These are phyloP conservation scores for Syngnathus scovelli DNA, from an alignment of 2,113 vertebrate species.

Conservation along the genomic window DNA sequence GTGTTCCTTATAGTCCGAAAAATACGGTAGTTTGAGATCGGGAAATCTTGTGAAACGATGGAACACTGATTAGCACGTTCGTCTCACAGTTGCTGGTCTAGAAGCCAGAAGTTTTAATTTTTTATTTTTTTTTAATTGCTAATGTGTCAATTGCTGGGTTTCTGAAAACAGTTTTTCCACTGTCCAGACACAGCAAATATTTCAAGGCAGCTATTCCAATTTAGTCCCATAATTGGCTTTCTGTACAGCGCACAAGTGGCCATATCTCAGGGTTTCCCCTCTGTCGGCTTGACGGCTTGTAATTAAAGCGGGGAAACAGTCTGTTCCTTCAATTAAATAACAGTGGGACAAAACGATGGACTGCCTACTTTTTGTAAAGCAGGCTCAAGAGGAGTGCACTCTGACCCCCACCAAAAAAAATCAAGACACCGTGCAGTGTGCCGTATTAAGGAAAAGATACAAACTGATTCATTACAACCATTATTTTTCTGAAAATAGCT, in stretches of 20 bases:
- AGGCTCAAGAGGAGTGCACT: constrained; percentile 73
- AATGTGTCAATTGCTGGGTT: constrained; percentile 7
- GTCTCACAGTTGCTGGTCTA: too few relatives aligned
- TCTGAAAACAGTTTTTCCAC: constrained; percentile 23
- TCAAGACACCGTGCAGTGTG: constrained; percentile 59
- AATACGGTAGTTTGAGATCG: too few relatives aligned
- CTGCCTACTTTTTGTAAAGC: constrained; percentile 81
- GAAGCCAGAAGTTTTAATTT: too few relatives aligned
- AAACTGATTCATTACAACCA: constrained; percentile 64
- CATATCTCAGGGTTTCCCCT: constrained; percentile 44
- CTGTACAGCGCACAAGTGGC: constrained; percentile 34
- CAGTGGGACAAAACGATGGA: constrained; percentile 84
- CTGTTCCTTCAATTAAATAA: constrained; percentile 83
- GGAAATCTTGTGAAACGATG: too few relatives aligned
- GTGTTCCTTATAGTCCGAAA: too few relatives aligned
- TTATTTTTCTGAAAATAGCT: not conserved
- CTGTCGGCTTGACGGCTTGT: constrained; percentile 64
- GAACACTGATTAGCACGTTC: too few relatives aligned
- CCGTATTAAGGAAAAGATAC: too few relatives aligned
- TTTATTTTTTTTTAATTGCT: too few relatives aligned
- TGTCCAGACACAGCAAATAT: constrained; percentile 45
- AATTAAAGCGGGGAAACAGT: constrained; percentile 87
- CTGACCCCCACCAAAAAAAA: constrained; percentile 69
- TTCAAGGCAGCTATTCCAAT: constrained; percentile 44
- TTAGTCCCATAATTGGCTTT: constrained; percentile 48